Base-by-base conservation (phyloP, 2,113 vertebrate species). In the Mystacornis crossleyi region DNA sequence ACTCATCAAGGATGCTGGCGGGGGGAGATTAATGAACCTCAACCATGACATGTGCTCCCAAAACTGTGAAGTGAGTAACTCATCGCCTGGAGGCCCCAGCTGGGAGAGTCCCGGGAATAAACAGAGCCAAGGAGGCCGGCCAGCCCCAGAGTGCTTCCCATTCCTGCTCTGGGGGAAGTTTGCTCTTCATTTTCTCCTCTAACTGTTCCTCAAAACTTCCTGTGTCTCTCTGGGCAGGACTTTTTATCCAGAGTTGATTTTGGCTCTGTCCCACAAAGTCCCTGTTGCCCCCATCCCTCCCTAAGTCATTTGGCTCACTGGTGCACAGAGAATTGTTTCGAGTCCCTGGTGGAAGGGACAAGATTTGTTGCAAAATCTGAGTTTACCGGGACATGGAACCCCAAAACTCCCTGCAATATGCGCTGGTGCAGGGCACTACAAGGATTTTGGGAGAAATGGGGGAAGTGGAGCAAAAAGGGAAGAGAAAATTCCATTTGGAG, bases 21-120 rank as follows among this genome's bases (percentile, higher is more conserved):
- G 80, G 25, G 28, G 58, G 21, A 93, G 65, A 89, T 93, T 66
- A 87, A 91, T 89, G 78, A 33, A 18, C 34, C 65, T 57, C 45
- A 50, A 20, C 74, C 34, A 40, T 51, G 90, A 86, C 88, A 92
- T 24, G 42, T 90, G 58, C 58, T 94, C 79, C 71, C 79, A 50
- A 92, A 97, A 92, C 71, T 82, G 58, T 80, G 71, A 94, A 90
- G 36, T 92, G 95, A 94, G 79, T 54, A 92, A 94, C 82, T 94
- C 86, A 62, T 90, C 51, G 0, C 84, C 84, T 19, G 17, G 65
- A 67, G 70, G 65, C 12, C 75, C 62, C 48, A 64, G 73, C 51
- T 6, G 19, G 57, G 31, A 79, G 18, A 93, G 24, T 21, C 48
- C 48, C 1, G 0, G 57, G 78, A 87, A 62, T 8, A 36, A 69